These are phyloP conservation scores for Cotesia congregata DNA, from an alignment of 2,888 invertebrate genomes.

Conservation along the genomic window DNA sequence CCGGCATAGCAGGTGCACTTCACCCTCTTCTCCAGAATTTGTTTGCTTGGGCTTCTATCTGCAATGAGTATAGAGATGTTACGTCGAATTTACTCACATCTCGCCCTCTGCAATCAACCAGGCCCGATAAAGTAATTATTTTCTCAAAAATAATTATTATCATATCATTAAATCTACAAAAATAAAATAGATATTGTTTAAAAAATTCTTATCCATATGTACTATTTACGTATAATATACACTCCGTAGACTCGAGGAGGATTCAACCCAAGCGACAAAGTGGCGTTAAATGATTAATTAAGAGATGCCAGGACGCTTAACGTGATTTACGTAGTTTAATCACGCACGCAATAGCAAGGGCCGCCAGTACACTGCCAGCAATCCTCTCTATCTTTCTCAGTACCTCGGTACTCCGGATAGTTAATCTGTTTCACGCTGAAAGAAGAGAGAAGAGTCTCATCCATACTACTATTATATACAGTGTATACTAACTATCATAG, in stretches of 20 bases:
- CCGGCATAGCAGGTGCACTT: slow-evolving; percentile 27
- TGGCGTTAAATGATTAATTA: slow-evolving; percentile 48
- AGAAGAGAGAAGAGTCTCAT: too few relatives aligned
- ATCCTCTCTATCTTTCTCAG: slow-evolving; percentile 5
- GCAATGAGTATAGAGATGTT: slow-evolving; percentile 42
- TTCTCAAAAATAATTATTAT: slow-evolving; percentile 6
- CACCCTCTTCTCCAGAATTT: slow-evolving; percentile 2
- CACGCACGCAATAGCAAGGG: slow-evolving; percentile 37
- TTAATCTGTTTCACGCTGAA: too few relatives aligned
- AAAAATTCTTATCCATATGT: not conserved
- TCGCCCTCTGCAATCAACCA: not conserved
- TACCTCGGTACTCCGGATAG: not conserved
- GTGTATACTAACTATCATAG: not conserved
- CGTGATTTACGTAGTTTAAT: slow-evolving; percentile 44
- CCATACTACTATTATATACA: not conserved
- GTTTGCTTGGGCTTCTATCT: slow-evolving; percentile 4
- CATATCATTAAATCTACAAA: not conserved
- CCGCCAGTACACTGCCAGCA: not conserved
- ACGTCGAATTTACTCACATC: slow-evolving; percentile 17
- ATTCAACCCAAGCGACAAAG: slow-evolving; percentile 41
- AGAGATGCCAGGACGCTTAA: slow-evolving; percentile 23
- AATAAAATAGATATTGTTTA: not conserved
- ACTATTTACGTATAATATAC: slow-evolving; percentile 20
- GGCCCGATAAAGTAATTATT: too few relatives aligned
- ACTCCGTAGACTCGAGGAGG: not conserved